Evolutionary conservation across 2,888 invertebrate species (phyloP).

Genomic region (Gonocerus acuteangulatus): DNA sequence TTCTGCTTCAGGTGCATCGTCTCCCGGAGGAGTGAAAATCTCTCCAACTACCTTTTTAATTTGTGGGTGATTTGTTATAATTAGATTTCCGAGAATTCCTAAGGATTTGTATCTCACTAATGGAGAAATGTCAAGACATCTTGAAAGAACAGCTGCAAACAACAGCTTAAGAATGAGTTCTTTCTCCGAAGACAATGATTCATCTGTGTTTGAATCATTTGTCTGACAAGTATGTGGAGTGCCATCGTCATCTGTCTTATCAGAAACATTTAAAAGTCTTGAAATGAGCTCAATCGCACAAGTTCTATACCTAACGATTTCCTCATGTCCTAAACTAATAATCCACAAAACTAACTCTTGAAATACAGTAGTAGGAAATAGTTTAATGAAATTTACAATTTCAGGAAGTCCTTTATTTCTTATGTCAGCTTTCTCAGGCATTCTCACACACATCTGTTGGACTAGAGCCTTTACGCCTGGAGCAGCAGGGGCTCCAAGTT

Average conservation of each 20-base stretch:
- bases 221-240: background rate
- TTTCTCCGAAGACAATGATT: background rate
- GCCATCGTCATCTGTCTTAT: constrained; percentile 20
- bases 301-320: constrained; percentile 45
- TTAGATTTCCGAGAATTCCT: constrained; percentile 49
- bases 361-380: constrained; percentile 42
- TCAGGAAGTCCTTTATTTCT: constrained; percentile 44
- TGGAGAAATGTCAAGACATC: constrained; percentile 52
- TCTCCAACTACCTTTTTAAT: constrained; percentile 37
- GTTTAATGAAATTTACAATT: constrained; percentile 42
- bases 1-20: background rate
- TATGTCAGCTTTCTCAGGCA: constrained; percentile 46
- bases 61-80: constrained; percentile 40
- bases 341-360: constrained; percentile 44
- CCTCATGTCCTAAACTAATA: constrained; percentile 40
- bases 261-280: constrained; percentile 42
- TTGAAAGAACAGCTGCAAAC: constrained; percentile 49
- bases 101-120: constrained; percentile 57
- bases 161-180: constrained; percentile 37
- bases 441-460: constrained; percentile 45
- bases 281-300: constrained; percentile 49
- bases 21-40: no score
- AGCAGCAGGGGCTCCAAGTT: constrained; percentile 40
- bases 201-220: background rate
- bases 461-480: constrained; percentile 42